Evolutionary conservation across 1,140 invertebrate genomes (phyloP).

Genomic region (Doryteuthis pealeii): DNA sequence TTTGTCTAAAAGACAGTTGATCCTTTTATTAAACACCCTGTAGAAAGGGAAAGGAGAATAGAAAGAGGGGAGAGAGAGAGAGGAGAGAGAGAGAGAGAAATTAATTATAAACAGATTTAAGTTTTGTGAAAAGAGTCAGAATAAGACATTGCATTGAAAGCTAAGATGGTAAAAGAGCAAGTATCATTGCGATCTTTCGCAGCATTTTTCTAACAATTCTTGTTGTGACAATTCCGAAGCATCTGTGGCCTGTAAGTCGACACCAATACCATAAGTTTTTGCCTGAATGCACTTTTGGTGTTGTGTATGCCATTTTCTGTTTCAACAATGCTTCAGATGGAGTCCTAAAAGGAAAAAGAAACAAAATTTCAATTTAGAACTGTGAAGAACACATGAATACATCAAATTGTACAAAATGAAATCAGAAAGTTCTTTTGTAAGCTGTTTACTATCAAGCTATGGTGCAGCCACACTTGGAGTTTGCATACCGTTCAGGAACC

Average conservation of each 20-base stretch:
- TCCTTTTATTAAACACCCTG: too few relatives aligned
- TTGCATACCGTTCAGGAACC: too few relatives aligned
- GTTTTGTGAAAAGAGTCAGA: too few relatives aligned
- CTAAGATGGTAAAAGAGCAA: neutral
- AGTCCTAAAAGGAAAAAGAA: conserved; percentile 64
- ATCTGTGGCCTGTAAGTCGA: conserved; percentile 82
- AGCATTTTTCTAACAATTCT: conserved; percentile 38
- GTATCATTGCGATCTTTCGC: conserved; percentile 9
- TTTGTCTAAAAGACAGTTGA: too few relatives aligned
- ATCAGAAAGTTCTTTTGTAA: neutral
- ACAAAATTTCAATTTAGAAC: too few relatives aligned
- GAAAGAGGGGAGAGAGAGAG: too few relatives aligned
- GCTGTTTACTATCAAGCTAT: too few relatives aligned
- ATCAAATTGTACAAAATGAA: neutral
- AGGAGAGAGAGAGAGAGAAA: too few relatives aligned
- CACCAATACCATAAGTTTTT: conserved; percentile 93
- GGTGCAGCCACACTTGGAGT: too few relatives aligned
- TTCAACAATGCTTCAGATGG: conserved; percentile 95
- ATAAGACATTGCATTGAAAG: too few relatives aligned
- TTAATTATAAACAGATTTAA: too few relatives aligned
- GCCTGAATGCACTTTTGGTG: conserved; percentile 94
- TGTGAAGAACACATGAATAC: neutral
- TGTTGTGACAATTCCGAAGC: conserved; percentile 52
- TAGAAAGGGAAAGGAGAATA: too few relatives aligned
- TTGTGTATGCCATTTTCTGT: conserved; percentile 99